phyloP scores from a whole-genome alignment of 2,888 invertebrate genomes.

The Taphrorychus bicolor region DNA sequence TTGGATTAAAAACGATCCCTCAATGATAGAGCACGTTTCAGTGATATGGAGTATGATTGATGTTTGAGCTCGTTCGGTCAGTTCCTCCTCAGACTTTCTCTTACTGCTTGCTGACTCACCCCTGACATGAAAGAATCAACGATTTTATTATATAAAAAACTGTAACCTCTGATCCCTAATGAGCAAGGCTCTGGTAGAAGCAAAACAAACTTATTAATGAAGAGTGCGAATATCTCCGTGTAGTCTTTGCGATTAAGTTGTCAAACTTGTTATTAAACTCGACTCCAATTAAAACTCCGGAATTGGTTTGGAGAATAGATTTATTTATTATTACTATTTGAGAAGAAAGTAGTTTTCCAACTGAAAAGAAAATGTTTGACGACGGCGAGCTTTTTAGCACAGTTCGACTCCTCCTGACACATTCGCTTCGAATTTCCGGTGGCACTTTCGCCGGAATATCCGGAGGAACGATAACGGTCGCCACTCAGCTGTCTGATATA shows the following conservation, averaged over 20 bases:
- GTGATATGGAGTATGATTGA: conserved; percentile 43
- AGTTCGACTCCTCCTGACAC: too few species aligned
- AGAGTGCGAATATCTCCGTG: conserved; percentile 13
- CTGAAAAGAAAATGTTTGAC: not conserved
- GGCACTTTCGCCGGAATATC: conserved; percentile 20
- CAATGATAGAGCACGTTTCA: conserved; percentile 44
- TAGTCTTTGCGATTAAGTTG: conserved; percentile 11
- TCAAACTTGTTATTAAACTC: conserved; percentile 10
- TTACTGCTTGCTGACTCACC: not conserved
- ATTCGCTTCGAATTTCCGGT: not conserved
- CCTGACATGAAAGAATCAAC: conserved; percentile 16
- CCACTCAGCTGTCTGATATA: conserved; percentile 19
- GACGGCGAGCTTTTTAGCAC: too few species aligned
- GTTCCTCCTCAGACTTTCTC: conserved; percentile 22
- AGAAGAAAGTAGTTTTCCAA: not conserved
- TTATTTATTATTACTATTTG: not conserved
- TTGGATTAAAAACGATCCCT: conserved; percentile 42
- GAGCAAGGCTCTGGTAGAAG: not conserved
- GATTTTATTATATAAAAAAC: too few species aligned
- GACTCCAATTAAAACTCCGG: conserved; percentile 17
- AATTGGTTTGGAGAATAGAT: conserved; percentile 10
- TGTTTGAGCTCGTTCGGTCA: conserved; percentile 22
- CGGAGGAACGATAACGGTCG: conserved; percentile 21
- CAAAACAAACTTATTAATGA: not conserved
- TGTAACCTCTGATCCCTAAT: conserved; percentile 4